These are phyloP conservation scores for Eidolon helvum DNA, from an alignment of 2,113 vertebrate genomes.

Conservation along the genomic window DNA sequence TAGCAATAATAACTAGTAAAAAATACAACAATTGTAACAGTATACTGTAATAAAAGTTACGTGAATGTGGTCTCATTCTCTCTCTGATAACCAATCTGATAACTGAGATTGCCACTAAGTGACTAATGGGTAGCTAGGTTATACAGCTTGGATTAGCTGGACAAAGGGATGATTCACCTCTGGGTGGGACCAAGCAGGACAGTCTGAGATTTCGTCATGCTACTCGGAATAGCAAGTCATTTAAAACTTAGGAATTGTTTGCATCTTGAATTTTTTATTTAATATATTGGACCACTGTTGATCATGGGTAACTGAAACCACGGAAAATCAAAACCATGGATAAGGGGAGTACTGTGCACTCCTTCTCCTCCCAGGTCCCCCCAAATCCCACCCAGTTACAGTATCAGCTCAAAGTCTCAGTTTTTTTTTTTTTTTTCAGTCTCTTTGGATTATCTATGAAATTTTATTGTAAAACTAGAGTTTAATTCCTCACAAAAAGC, in stretches of 20 bases:
- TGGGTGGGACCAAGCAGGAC: background rate
- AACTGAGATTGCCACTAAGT: background rate
- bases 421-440: background rate
- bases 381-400: background rate
- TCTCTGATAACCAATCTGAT: background rate
- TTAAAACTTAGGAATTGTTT: too few species aligned
- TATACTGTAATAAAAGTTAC: background rate
- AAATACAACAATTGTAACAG: background rate
- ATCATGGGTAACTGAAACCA: background rate
- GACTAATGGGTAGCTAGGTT: background rate
- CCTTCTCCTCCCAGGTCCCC: rapidly evolving
- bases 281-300: too few species aligned
- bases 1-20: background rate
- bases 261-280: too few species aligned
- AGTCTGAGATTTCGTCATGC: background rate
- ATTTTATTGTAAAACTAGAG: background rate
- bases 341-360: background rate
- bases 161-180: background rate
- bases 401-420: background rate
- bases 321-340: background rate
- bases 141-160: background rate
- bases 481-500: background rate
- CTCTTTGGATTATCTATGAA: background rate
- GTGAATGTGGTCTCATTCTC: background rate
- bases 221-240: too few species aligned